Evolutionary conservation across 2,797 vertebrate genomes (phyloP), one percentile per base, ranked within the genome.

Genomic region (Spea hammondii): DNA sequence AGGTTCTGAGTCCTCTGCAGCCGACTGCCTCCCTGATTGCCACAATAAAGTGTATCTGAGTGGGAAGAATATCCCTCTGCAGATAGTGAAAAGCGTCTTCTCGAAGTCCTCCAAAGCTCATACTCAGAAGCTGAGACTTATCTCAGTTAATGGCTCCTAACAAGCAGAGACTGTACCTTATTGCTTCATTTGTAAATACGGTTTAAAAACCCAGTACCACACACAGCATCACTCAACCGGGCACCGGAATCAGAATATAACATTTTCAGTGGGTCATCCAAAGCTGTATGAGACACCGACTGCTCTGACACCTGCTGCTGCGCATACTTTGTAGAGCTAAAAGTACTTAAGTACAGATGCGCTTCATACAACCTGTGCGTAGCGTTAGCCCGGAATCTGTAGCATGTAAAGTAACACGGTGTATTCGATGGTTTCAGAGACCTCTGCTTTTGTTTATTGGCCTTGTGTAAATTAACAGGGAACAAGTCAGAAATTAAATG

Each of bases 11-110:
- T 0, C 14, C 6, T 66, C 44, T 6, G 55, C 82, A 49, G 87
- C 78, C 62, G 74, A 83, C 0, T 94, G 91, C 89, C 83, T 97
- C 47, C 92, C 95, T 0, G 85, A 86, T 3, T 96, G 96, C 82
- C 85, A 93, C 57, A 99, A 99, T 85, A 99, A 97, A 84, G 84
- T 99, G 14, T 99, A 98, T 84, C 94, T 99, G 72, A 98, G 98
- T 5, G 96, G 97, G 69, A 99, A 99, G 83, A 87, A 93, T 0
- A 85, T 95, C 6, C 96, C 97, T 0, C 94, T 99, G 65, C 95
- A 97, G 0, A 90, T 99, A 65, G 94, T 92, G 10, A 98, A 98
- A 87, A 99, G 98, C 88, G 91, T 92, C 76, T 99, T 97, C 86
- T 93, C 95, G 46, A 97, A 93, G 78, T 96, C 95, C 0, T 98